Evolutionary conservation across 2,797 vertebrate genomes (phyloP).

Genomic region (Rachycentron canadum): DNA sequence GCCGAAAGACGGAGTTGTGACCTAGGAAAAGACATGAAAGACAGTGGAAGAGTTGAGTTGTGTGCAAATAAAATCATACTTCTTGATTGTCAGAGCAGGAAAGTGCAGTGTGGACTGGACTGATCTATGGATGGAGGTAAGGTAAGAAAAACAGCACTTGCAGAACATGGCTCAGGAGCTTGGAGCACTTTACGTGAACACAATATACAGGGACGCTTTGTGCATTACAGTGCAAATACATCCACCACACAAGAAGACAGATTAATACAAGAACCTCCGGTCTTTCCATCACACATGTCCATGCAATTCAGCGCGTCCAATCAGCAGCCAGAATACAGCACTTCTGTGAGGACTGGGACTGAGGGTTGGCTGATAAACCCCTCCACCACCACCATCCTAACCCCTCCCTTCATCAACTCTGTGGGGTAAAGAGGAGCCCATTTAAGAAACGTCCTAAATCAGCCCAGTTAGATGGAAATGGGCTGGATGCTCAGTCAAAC

Average conservation of each 20-base stretch:
- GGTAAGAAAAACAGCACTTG: slow-evolving; percentile 1
- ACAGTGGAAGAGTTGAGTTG: background rate
- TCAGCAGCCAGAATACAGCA: slow-evolving; percentile 47
- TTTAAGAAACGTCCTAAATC: slow-evolving; percentile 72
- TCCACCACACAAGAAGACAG: slow-evolving; percentile 50
- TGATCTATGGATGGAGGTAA: background rate
- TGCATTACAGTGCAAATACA: slow-evolving; percentile 57
- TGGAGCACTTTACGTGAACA: slow-evolving; percentile 23
- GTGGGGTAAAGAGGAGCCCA: slow-evolving; percentile 53
- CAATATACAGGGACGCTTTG: slow-evolving; percentile 30
- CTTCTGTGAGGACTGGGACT: slow-evolving; percentile 41
- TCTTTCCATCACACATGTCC: slow-evolving; percentile 55
- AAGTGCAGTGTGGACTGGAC: background rate
- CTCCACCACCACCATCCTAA: background rate
- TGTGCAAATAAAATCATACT: background rate
- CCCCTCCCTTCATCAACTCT: slow-evolving; percentile 67
- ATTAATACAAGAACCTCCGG: slow-evolving; percentile 50
- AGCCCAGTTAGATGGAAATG: slow-evolving; percentile 72
- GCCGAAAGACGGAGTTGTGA: slow-evolving; percentile 87
- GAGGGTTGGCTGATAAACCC: slow-evolving; percentile 29
- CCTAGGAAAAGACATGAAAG: slow-evolving; percentile 75
- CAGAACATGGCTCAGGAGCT: slow-evolving; percentile 15
- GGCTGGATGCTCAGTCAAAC: slow-evolving; percentile 58
- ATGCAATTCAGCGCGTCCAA: slow-evolving; percentile 52
- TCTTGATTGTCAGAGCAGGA: slow-evolving; percentile 12